phyloP scores from a whole-genome alignment of 2,888 invertebrate genomes.

The Neoitamus cyanurus region DNA sequence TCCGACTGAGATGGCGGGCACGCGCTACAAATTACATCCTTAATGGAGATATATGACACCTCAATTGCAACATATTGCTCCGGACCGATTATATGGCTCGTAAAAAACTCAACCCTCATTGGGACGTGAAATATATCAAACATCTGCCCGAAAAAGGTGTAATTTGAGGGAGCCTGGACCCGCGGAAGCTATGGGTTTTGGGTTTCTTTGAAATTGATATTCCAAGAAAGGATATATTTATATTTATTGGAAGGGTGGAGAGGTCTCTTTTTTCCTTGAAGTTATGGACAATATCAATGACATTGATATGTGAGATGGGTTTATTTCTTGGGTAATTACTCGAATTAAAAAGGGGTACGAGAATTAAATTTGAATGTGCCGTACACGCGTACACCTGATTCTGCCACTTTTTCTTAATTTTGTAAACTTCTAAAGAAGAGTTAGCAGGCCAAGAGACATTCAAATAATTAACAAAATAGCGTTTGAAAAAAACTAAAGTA shows the following conservation, averaged over 20 bases:
- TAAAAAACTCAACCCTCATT: constrained; percentile 13
- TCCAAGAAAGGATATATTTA: neutral
- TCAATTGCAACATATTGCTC: constrained; percentile 30
- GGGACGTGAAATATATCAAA: neutral
- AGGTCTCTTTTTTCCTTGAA: neutral
- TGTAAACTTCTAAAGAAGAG: too few relatives aligned
- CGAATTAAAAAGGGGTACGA: neutral
- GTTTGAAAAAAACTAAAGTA: too few relatives aligned
- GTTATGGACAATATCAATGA: neutral
- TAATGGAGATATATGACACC: constrained; percentile 38
- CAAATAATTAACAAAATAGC: too few relatives aligned
- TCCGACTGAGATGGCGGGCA: neutral
- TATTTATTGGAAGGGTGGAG: neutral
- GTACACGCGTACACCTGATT: too few relatives aligned
- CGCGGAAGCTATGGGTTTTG: constrained; percentile 10
- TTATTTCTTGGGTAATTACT: neutral
- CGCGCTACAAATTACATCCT: constrained; percentile 34
- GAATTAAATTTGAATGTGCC: too few relatives aligned
- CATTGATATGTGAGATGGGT: neutral
- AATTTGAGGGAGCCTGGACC: constrained; percentile 14
- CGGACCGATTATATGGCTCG: constrained; percentile 15
- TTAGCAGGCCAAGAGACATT: too few relatives aligned
- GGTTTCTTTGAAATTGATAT: neutral
- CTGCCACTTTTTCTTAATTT: too few relatives aligned
- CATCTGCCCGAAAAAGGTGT: neutral